Percentiles rank a stretch among this genome's conserved stretches.
Evolutionary conservation across 2,113 vertebrate species (phyloP).

Genomic region (Urocolius indicus): DNA sequence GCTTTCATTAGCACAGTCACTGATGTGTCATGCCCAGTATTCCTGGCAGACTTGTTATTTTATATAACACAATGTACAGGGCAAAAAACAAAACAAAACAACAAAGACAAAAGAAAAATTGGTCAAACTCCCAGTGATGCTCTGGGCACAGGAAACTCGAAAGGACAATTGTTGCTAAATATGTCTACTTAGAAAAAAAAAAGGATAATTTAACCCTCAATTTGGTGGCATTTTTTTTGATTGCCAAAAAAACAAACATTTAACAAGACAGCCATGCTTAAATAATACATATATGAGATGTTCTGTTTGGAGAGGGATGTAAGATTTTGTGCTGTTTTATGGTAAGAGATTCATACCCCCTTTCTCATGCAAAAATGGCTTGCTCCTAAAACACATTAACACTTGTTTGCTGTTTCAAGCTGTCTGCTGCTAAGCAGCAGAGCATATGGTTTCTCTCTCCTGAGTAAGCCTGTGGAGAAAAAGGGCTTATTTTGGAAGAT

Average conservation of each 20-base stretch:
- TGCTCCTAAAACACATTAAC: neutral
- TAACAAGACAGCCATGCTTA: neutral
- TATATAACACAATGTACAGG: conserved; percentile 35
- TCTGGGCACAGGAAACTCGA: conserved; percentile 52
- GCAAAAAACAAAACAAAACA: neutral
- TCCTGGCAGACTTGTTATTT: conserved; percentile 52
- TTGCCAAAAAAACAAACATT: neutral
- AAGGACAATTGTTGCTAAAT: conserved; percentile 66
- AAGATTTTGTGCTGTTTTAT: neutral
- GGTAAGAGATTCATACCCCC: rapidly evolving
- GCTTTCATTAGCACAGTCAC: conserved; percentile 52
- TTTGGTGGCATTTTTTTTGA: neutral
- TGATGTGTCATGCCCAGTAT: conserved; percentile 37
- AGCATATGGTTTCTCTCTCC: neutral
- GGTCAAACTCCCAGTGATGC: conserved; percentile 40
- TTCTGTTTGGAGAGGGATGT: rapidly evolving
- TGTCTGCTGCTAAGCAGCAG: neutral
- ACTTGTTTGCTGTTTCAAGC: neutral
- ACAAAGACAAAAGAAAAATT: neutral
- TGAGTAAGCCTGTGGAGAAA: neutral
- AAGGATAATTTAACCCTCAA: neutral
- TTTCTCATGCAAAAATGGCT: neutral
- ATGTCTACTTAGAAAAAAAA: neutral
- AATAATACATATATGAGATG: neutral
- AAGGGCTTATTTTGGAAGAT: neutral